phyloP scores from a whole-genome alignment of 2,888 invertebrate genomes.

The Halictus quadricinctus region DNA sequence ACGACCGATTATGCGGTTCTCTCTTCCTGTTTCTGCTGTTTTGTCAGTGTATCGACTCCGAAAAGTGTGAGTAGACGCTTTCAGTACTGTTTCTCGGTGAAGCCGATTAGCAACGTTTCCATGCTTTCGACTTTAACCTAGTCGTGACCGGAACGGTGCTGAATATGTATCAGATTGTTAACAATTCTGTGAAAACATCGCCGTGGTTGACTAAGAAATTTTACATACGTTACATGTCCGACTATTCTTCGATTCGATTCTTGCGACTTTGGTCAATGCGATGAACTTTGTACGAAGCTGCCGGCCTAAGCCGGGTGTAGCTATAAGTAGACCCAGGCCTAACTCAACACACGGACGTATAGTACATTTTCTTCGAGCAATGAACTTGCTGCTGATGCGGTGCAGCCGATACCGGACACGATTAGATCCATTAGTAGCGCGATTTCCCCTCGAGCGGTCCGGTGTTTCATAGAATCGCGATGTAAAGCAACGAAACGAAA shows the following conservation, averaged over 20 bases:
- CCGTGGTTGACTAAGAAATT: too few relatives aligned
- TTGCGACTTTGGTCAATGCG: background rate
- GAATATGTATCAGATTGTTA: background rate
- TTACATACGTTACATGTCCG: too few relatives aligned
- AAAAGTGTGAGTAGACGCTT: slow-evolving; percentile 55
- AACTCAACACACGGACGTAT: background rate
- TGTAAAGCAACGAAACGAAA: slow-evolving; percentile 9
- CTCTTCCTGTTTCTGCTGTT: slow-evolving; percentile 27
- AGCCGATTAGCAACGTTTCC: background rate
- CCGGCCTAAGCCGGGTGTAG: background rate
- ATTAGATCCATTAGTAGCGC: background rate
- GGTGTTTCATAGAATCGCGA: background rate
- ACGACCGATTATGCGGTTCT: slow-evolving; percentile 21
- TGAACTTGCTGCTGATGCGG: background rate
- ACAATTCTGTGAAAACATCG: background rate
- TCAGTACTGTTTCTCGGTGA: background rate
- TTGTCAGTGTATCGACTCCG: slow-evolving; percentile 26
- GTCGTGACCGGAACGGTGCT: background rate
- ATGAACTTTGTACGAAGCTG: background rate
- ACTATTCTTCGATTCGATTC: background rate
- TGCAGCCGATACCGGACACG: background rate
- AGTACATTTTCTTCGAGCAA: slow-evolving; percentile 8
- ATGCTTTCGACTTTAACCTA: background rate
- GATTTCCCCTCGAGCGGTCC: slow-evolving; percentile 11
- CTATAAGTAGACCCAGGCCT: background rate